Base-by-base conservation (phyloP, 2,888 invertebrate genomes). In the Seira ritae region DNA sequence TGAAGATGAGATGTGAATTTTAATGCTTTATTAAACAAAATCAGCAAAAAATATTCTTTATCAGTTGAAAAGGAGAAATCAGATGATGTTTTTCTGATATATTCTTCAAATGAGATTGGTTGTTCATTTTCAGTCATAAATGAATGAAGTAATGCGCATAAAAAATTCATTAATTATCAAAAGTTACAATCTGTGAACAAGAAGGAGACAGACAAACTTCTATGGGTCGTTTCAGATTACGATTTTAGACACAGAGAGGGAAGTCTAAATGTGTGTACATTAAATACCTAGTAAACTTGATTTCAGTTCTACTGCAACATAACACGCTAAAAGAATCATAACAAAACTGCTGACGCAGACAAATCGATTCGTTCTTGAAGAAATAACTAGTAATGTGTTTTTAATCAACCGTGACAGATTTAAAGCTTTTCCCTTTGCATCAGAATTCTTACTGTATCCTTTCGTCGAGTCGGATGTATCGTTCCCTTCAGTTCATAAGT, bases 11-110 rank as follows among this genome's bases (percentile, higher is more conserved):
- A 20, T 23, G n/a, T 23, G 24, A 31, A 4, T 69, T 1, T 4
- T 31, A 4, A 42, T 17, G 20, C 3, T 69, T 19, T 69, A 69
- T 20, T 19, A 23, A 4, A 37, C 62, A 66, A 72, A 79, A 67
- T 79, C 79, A 72, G 79, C 79, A 79, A 79, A 62, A 76, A 79
- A 79, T 55, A 79, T n/a, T n/a, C 37, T 60, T 73, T 74, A 74
- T 74, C 68, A 23, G 17, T 6, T 50, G 68, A 20, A 55, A 75
- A 62, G 42, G 31, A 24, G 6, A 60, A 74, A 80, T 80, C 80
- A 80, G 73, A 80, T 80, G 80, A 80, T 80, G 80, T 80, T 80
- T 74, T 80, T 55, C 24, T 55, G 70, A 77, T 55, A 67, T 15
- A 55, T 20, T 19, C 31, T 10, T n/a, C 31, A n/a, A 24, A 31